phyloP scores from a whole-genome alignment of 2,797 vertebrate species.

The Tolypeutes matacus region DNA sequence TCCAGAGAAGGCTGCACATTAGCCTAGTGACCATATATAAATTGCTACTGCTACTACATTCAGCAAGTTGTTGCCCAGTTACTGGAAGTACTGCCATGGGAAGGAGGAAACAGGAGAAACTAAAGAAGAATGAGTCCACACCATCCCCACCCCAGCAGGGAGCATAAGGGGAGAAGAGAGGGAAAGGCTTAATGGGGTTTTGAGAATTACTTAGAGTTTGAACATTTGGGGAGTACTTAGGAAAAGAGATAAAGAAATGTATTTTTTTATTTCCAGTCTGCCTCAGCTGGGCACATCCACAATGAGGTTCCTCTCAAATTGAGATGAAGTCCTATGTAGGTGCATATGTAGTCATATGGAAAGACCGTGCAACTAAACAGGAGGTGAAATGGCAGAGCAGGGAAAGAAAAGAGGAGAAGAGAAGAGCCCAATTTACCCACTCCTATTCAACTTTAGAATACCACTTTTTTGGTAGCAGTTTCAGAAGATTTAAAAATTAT shows the following conservation, averaged over 20 bases:
- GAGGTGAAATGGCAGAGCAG: neutral
- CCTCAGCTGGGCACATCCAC: neutral
- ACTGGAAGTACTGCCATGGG: neutral
- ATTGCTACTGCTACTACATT: neutral
- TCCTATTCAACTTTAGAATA: neutral
- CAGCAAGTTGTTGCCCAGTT: neutral
- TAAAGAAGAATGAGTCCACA: neutral
- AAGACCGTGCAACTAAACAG: neutral
- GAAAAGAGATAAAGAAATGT: neutral
- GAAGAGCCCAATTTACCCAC: too few species aligned
- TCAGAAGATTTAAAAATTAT: neutral
- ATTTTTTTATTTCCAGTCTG: neutral
- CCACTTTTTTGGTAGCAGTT: neutral
- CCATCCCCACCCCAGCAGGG: neutral
- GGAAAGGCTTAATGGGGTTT: neutral
- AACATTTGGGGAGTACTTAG: slow-evolving; percentile 37
- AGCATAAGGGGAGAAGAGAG: neutral
- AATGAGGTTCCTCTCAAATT: neutral
- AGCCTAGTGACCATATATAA: neutral
- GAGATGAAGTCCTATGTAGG: neutral
- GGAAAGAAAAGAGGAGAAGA: neutral
- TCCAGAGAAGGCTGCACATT: neutral
- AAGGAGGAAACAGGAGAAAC: slow-evolving; percentile 32
- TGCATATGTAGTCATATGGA: neutral
- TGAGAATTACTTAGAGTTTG: slow-evolving; percentile 7